A percentile compares a stretch with the other conserved stretches of the same genome.
Evolutionary conservation across 2,797 vertebrate genomes (phyloP).

Genomic region (Fistularia commersonii): DNA sequence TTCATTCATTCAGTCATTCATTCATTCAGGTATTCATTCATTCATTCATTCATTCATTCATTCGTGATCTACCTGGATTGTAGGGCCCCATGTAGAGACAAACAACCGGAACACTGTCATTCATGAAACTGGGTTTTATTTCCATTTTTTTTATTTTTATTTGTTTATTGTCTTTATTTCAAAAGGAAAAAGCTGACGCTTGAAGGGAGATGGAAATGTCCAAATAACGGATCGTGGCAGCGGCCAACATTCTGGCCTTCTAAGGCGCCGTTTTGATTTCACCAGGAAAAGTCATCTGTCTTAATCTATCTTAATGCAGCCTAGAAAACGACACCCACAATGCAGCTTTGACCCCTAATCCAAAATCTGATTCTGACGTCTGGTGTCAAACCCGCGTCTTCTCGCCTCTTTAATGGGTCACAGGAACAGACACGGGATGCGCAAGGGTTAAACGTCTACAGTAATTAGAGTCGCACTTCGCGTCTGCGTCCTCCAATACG

Average conservation of each 20-base stretch:
- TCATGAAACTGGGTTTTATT: no score
- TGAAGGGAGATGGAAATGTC: neutral
- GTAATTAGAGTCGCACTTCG: constrained; percentile 69
- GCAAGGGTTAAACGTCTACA: constrained; percentile 81
- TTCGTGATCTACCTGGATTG: no score
- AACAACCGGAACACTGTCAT: no score
- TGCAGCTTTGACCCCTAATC: constrained; percentile 51
- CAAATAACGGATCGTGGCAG: neutral
- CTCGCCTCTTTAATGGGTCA: constrained; percentile 54
- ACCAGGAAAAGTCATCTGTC: constrained; percentile 41
- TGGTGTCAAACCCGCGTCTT: constrained; percentile 54
- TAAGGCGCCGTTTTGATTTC: neutral
- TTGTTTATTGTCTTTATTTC: no score
- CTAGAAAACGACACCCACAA: constrained; percentile 55
- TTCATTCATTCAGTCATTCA: no score
- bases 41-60: no score
- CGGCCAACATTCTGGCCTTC: neutral
- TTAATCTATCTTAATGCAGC: constrained; percentile 26
- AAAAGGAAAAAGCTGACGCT: no score
- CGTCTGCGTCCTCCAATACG: constrained; percentile 77
- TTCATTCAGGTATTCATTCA: no score
- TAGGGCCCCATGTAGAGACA: no score
- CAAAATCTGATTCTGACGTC: constrained; percentile 60
- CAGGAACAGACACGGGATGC: constrained; percentile 40
- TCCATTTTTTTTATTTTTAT: no score